Percentiles rank a stretch among this genome's conserved stretches.
Evolutionary conservation across 2,113 vertebrate genomes (phyloP).

Genomic region (Plecturocebus donacophilus): DNA sequence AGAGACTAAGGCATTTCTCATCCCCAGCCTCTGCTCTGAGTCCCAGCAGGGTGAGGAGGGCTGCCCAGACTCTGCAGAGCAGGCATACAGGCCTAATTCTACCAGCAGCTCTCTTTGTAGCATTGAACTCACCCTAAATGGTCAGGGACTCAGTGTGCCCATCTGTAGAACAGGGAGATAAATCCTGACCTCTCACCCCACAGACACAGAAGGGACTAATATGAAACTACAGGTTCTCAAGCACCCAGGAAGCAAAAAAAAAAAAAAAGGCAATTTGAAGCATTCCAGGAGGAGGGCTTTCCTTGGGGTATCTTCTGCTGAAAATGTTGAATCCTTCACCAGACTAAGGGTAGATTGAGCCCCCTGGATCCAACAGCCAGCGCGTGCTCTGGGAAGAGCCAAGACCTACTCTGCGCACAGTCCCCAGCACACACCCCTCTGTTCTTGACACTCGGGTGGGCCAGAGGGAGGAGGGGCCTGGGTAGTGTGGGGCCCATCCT

Average conservation of each 20-base stretch:
- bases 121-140: not conserved
- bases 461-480: not conserved
- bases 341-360: not conserved
- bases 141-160: not conserved
- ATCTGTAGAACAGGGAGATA: not conserved
- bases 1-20: not conserved
- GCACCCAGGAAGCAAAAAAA: not conserved
- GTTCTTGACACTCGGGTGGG: not conserved
- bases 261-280: not conserved
- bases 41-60: not conserved
- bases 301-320: not conserved
- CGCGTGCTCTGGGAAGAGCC: not conserved
- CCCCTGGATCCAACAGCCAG: not conserved
- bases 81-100: not conserved
- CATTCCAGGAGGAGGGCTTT: not conserved
- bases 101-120: not conserved
- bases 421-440: not conserved
- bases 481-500: not conserved
- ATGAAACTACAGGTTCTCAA: not conserved
- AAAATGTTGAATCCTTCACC: not conserved
- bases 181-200: not conserved
- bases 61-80: not conserved
- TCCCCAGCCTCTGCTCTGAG: too few relatives aligned
- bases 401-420: not conserved
- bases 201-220: not conserved